Percentiles rank a stretch among this genome's conserved stretches.
These are phyloP conservation scores for Oxygymnocypris stewartii DNA, from an alignment of 2,113 vertebrate species.

Conservation along the genomic window DNA sequence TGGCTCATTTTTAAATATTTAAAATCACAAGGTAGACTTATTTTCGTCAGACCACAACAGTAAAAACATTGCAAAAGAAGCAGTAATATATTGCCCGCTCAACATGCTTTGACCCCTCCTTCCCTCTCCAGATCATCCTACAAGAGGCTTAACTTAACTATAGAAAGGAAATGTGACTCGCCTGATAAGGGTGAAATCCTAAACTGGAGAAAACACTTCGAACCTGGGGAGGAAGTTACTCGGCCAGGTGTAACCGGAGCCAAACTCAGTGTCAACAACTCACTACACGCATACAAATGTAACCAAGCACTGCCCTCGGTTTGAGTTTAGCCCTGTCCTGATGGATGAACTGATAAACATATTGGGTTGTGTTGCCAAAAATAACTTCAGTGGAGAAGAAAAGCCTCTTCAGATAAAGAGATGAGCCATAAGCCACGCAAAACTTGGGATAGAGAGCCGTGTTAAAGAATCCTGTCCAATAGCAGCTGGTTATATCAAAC, in stretches of 20 bases:
- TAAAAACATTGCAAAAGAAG: neutral
- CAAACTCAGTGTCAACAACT: conserved; percentile 55
- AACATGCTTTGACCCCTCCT: neutral
- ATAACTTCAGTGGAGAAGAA: neutral
- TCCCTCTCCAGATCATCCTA: neutral
- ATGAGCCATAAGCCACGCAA: neutral
- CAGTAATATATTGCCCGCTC: neutral
- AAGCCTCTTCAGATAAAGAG: neutral
- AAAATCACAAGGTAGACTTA: conserved; percentile 5
- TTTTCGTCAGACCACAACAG: neutral
- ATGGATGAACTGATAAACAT: conserved; percentile 4
- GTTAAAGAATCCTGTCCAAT: neutral
- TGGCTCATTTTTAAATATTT: conserved; percentile 10
- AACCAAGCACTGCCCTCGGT: neutral
- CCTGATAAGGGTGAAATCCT: conserved; percentile 72
- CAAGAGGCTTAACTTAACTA: conserved; percentile 15
- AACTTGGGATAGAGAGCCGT: neutral
- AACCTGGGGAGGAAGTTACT: conserved; percentile 53
- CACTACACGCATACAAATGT: no score
- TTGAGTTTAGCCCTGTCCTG: neutral
- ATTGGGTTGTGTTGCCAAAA: conserved; percentile 1
- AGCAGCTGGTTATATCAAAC: neutral
- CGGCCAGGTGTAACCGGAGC: conserved; percentile 62
- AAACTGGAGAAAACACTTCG: conserved; percentile 58
- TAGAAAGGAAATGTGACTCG: conserved; percentile 64